Base-by-base conservation (phyloP, 1,140 invertebrate species). In the Lysiphlebus fabarum region DNA sequence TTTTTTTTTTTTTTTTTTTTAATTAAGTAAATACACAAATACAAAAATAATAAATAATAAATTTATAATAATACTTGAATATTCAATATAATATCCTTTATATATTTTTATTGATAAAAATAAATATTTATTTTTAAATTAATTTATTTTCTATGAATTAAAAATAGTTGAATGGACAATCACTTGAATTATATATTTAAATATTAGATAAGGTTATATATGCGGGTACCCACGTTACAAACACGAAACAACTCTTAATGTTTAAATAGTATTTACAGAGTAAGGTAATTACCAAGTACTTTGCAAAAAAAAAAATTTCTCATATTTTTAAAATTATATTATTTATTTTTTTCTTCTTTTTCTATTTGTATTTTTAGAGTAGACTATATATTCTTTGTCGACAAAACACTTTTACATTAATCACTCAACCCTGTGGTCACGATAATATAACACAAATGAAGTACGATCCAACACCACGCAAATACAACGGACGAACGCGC, bases 341-440 rank as follows among this genome's bases (percentile, higher is more conserved):
- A 34, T 17, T n/a, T 45, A 10, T 41, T 5, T 38, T 17, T 17
- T 40, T 47, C 14, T 9, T n/a, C 11, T 45, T 17, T 10, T 11
- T 42, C 36, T 40, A 45, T 43, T 37, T 49, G 43, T n/a, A 45
- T n/a, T n/a, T 14, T 11, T 2, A 2, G 9, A 45, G n/a, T 45
- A 45, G 1, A n/a, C 14, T 45, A 1, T 17, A 17, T 17, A 17
- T 1, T 17, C 17, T 17, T 17, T 17, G 17, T 17, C 44, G 45
- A 51, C 60, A 60, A 62, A 66, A 67, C 60, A 59, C 66, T 61
- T 68, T 64, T 61, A 68, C 69, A 68, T 70, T 63, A 61, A 70
- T 69, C 69, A 65, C 62, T 59, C 64, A 58, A 45, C 40, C 50
- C 34, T 6, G 10, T 54, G 45, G 65, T 63, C 60, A 63, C 55